phyloP scores from a whole-genome alignment of 1,140 invertebrate species.

The Ctenoplectra terminalis region DNA sequence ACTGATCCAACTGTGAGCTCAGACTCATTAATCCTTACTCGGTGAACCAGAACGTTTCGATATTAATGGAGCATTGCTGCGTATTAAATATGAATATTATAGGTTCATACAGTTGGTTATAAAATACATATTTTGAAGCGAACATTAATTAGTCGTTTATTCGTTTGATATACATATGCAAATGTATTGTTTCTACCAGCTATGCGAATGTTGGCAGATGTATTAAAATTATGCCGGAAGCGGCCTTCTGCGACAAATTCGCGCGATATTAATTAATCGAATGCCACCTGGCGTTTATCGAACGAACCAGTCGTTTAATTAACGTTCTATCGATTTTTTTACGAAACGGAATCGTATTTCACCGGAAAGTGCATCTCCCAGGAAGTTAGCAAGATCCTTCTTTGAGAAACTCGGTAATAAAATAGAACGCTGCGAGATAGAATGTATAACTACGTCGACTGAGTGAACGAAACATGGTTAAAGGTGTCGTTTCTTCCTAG shows the following conservation, averaged over 20 bases:
- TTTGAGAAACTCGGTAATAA: constrained; percentile 11
- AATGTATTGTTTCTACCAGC: background rate
- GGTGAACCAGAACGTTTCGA: no score
- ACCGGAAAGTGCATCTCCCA: background rate
- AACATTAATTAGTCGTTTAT: constrained; percentile 14
- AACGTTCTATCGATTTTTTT: background rate
- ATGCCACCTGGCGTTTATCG: background rate
- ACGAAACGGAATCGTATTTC: background rate
- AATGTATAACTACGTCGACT: background rate
- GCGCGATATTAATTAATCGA: constrained; percentile 15
- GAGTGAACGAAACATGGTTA: constrained; percentile 25
- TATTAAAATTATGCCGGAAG: no score
- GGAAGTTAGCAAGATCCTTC: background rate
- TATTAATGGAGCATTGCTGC: no score
- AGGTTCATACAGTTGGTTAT: background rate
- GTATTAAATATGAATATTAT: background rate
- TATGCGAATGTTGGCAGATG: background rate
- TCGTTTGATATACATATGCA: no score
- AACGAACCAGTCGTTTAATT: background rate
- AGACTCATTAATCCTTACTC: no score
- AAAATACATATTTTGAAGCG: background rate
- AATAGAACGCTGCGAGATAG: background rate
- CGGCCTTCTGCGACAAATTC: background rate
- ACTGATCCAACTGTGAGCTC: no score
- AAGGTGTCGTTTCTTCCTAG: constrained; percentile 11